Percentiles rank a stretch among this genome's conserved stretches.
Conservation (phyloP, 2,797 vertebrate species). For the Corythornis leucogaster region DNA sequence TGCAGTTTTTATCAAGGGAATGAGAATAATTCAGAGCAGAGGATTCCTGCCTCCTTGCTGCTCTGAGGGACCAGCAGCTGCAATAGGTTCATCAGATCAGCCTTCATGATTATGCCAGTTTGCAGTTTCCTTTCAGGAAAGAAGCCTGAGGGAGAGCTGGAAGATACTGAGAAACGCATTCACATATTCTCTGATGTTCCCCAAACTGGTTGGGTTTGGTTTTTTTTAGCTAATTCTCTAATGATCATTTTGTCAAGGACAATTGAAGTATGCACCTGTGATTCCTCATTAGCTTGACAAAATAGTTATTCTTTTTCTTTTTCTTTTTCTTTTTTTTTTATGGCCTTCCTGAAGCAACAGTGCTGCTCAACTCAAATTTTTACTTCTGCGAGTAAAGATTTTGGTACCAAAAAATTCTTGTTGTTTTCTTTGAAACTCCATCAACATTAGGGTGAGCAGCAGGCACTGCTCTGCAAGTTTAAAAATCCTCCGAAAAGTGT, state of each 20-base stretch:
- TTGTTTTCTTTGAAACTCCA: neutral
- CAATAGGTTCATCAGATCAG: neutral
- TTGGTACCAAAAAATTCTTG: neutral
- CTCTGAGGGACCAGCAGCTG: neutral
- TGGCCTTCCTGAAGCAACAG: neutral
- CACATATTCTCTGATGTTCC: neutral
- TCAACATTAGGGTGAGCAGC: neutral
- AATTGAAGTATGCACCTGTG: neutral
- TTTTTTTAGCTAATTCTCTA: neutral
- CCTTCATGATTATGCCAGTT: accelerated
- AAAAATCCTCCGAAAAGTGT: neutral
- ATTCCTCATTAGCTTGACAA: neutral
- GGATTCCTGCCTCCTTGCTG: neutral
- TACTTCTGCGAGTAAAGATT: neutral
- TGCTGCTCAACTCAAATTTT: neutral
- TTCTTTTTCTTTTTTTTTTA: neutral
- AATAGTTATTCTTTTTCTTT: neutral
- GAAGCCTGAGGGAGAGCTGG: neutral
- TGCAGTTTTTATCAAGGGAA: accelerated
- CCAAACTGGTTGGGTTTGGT: neutral
- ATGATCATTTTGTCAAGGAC: neutral
- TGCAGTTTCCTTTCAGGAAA: neutral
- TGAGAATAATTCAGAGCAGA: neutral
- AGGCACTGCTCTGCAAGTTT: neutral
- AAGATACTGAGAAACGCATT: neutral